phyloP scores from a whole-genome alignment of 2,888 invertebrate genomes.

The Therioaphis trifolii region DNA sequence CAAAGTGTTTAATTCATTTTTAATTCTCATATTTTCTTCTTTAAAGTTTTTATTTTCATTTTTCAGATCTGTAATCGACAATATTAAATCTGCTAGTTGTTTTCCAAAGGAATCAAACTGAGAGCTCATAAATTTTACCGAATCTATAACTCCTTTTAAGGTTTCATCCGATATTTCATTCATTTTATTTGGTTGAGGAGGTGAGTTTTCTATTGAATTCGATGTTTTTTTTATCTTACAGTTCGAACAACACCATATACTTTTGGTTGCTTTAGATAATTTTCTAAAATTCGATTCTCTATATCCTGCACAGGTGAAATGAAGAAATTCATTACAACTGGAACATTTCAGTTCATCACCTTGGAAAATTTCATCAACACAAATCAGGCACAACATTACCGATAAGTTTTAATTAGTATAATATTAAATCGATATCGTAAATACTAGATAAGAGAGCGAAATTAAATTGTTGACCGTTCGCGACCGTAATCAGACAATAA shows the following conservation, averaged over 20 bases:
- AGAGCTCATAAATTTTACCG: background rate
- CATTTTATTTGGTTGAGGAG: background rate
- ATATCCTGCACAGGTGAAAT: background rate
- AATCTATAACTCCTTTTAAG: background rate
- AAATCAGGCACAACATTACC: background rate
- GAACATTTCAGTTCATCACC: background rate
- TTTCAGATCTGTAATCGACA: background rate
- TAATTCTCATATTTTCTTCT: background rate
- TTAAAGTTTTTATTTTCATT: background rate
- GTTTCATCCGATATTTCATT: background rate
- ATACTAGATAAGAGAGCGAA: conserved; percentile 4
- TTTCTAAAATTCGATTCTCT: no score
- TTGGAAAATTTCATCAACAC: background rate
- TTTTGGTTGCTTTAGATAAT: background rate
- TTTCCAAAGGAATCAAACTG: background rate
- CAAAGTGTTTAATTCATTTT: background rate
- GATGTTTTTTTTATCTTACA: background rate
- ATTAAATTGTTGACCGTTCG: background rate
- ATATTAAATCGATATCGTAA: no score
- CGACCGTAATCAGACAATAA: background rate
- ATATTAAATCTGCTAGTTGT: background rate
- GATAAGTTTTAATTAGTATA: no score
- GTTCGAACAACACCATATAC: background rate
- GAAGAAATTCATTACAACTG: background rate
- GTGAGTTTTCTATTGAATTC: background rate